Evolutionary conservation across 2,797 vertebrate species (phyloP).

Genomic region (Hylomyscus alleni): DNA sequence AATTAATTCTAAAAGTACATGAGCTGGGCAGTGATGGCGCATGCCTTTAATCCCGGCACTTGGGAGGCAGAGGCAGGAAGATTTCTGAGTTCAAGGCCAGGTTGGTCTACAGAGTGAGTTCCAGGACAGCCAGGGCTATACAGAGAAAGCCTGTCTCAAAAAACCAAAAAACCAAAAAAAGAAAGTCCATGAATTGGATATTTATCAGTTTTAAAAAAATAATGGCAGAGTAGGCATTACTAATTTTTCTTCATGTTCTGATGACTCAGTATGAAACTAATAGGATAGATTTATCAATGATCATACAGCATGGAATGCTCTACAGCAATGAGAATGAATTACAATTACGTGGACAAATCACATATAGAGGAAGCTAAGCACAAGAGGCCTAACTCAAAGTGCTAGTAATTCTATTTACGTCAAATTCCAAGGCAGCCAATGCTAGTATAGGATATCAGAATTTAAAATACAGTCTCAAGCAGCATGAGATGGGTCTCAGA

Average conservation of each 20-base stretch:
- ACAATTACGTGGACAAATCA: neutral
- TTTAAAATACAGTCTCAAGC: neutral
- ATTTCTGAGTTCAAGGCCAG: no score
- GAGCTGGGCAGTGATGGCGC: neutral
- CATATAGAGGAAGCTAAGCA: neutral
- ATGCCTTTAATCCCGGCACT: no score
- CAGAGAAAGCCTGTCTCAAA: no score
- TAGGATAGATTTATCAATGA: neutral
- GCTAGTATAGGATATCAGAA: constrained; percentile 32
- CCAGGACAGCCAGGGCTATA: no score
- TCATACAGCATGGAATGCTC: neutral
- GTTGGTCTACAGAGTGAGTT: no score
- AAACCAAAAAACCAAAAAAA: no score
- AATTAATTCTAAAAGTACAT: constrained; percentile 6
- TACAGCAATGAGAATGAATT: neutral
- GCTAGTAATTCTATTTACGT: neutral
- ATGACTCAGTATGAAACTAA: neutral
- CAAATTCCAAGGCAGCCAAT: neutral
- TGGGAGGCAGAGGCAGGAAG: no score
- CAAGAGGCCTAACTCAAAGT: constrained; percentile 22
- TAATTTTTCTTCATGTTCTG: constrained; percentile 24
- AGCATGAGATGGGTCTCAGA: neutral
- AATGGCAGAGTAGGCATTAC: neutral
- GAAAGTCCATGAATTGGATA: neutral
- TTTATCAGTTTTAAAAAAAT: constrained; percentile 21